Percentiles rank a stretch among this genome's conserved stretches.
These are phyloP conservation scores for Aplidium turbinatum DNA, from an alignment of 23 tunicate species.

Conservation along the genomic window DNA sequence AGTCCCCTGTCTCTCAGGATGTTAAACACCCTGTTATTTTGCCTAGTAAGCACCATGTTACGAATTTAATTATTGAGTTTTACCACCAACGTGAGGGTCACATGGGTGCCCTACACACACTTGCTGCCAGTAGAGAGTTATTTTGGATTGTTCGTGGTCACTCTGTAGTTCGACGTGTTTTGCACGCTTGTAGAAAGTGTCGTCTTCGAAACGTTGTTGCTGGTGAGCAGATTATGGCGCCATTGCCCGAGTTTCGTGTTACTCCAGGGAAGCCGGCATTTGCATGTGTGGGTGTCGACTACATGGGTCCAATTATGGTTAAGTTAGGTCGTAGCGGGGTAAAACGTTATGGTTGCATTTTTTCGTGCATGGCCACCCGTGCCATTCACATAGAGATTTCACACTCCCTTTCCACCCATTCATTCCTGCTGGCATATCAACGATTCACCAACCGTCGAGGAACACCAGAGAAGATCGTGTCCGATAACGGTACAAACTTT, in stretches of 20 bases:
- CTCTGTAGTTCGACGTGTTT: conserved; percentile 6
- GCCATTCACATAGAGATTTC: conserved; percentile 42
- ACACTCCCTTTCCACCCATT: conserved; percentile 22
- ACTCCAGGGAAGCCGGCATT: background rate
- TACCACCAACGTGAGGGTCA: too few species aligned
- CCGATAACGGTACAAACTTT: conserved; percentile 27
- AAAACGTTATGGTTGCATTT: conserved; percentile 22
- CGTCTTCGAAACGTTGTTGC: background rate
- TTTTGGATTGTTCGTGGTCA: conserved; percentile 33
- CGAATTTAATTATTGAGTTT: too few species aligned
- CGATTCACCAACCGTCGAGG: conserved; percentile 27
- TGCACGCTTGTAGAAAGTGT: background rate
- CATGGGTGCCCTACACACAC: conserved; percentile 23
- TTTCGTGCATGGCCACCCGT: conserved; percentile 44
- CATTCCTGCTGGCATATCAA: conserved; percentile 30
- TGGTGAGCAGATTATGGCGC: conserved; percentile 27
- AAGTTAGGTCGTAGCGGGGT: background rate
- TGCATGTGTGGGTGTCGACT: conserved; percentile 8
- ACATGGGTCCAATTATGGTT: conserved; percentile 15
- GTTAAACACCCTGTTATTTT: too few species aligned
- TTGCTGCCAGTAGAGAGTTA: background rate
- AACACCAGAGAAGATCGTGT: conserved; percentile 4
- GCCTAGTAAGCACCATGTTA: too few species aligned
- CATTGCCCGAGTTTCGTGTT: conserved; percentile 7
- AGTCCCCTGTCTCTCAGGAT: too few species aligned